Conservation (phyloP, 2,113 vertebrate species). For the Heterochromis multidens region DNA sequence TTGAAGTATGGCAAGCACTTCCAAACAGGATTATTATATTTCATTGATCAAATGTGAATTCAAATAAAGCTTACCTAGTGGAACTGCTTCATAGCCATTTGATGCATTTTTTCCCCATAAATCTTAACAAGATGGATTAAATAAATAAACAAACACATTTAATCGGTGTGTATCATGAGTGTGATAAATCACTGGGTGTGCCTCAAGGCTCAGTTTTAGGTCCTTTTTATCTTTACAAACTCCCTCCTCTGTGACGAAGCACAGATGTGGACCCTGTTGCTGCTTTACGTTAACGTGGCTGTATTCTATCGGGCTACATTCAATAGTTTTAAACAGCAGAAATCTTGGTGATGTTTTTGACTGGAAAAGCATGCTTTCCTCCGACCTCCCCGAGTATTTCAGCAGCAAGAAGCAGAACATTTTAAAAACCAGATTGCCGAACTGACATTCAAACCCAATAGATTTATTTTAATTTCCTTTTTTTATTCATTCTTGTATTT, state of each 20-base stretch:
- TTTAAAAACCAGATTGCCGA: background rate
- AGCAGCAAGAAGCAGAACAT: background rate
- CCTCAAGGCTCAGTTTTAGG: background rate
- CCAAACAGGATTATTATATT: no score
- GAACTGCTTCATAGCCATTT: no score
- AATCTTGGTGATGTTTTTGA: background rate
- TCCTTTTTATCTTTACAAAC: accelerated
- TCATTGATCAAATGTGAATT: no score
- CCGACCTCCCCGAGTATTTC: background rate
- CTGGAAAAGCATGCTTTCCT: background rate
- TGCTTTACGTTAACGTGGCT: background rate
- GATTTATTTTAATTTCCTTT: background rate
- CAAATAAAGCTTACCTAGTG: no score
- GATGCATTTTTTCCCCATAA: background rate
- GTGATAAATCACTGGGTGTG: background rate
- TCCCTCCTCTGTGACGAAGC: background rate
- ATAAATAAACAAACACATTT: background rate
- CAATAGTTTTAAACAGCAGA: no score
- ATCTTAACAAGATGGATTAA: background rate
- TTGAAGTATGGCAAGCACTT: no score
- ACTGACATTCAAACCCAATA: background rate
- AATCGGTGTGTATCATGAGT: accelerated
- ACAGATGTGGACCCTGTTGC: background rate
- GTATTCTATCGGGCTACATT: background rate
- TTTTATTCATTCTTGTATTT: background rate